Evolutionary conservation across 1,140 invertebrate species (phyloP).

Genomic region (Asbolus verrucosus): DNA sequence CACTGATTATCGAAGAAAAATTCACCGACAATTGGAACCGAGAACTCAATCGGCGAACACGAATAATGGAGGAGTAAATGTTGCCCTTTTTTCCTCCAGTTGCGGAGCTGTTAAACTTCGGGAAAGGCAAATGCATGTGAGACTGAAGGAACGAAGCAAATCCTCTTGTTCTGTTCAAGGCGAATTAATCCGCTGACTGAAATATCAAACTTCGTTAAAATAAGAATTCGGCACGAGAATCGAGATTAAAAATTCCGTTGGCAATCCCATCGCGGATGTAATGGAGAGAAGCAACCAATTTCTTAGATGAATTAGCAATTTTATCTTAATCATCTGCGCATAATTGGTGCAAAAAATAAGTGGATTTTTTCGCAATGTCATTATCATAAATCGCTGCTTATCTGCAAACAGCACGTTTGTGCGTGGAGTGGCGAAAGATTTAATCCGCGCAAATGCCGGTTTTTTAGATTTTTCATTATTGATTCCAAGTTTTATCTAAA

Average conservation of each 20-base stretch:
- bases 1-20: constrained; percentile 1
- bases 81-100: no score
- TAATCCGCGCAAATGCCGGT: not conserved
- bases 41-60: no score
- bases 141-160: no score
- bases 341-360: not conserved
- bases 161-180: no score
- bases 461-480: not conserved
- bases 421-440: not conserved
- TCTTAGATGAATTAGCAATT: not conserved
- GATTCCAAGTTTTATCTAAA: not conserved
- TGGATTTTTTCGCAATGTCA: not conserved
- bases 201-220: no score
- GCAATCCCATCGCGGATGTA: not conserved
- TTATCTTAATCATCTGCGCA: not conserved
- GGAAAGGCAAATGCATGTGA: no score
- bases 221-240: not conserved
- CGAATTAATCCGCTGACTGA: no score
- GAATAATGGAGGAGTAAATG: no score
- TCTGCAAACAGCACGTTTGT: not conserved
- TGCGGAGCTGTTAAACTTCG: no score
- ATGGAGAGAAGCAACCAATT: not conserved
- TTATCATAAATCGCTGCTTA: not conserved
- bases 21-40: not conserved
- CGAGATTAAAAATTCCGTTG: not conserved